Evolutionary conservation across 2,888 invertebrate genomes (phyloP).

Genomic region (Caenorhabditis virilis): DNA sequence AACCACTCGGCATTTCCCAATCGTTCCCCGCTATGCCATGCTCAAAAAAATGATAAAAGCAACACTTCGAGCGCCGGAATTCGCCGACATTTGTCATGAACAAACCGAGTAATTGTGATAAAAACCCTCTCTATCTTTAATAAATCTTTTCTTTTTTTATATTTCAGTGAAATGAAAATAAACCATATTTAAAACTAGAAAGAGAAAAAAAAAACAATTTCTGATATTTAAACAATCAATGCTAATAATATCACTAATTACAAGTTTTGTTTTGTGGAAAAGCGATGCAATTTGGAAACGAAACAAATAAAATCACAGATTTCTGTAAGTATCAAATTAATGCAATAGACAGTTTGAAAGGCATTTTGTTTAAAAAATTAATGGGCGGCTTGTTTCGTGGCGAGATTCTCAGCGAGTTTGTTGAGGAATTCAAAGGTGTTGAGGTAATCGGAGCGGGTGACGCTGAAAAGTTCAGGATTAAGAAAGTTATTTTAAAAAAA

Average conservation of each 20-base stretch:
- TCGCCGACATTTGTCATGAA: constrained; percentile 94
- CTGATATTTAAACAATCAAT: not conserved
- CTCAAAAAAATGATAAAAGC: constrained; percentile 96
- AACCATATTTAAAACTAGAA: not conserved
- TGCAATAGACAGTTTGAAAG: too few relatives aligned
- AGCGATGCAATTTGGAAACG: not conserved
- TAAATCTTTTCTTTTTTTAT: constrained; percentile 4
- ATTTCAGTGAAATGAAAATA: not conserved
- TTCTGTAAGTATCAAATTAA: not conserved
- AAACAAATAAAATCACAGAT: not conserved
- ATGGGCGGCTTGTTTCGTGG: constrained; percentile 63
- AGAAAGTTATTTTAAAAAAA: too few relatives aligned
- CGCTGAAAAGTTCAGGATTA: constrained; percentile 72
- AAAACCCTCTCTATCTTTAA: too few relatives aligned
- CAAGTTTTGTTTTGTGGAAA: constrained; percentile 1
- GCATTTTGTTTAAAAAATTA: too few relatives aligned
- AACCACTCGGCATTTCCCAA: constrained; percentile 60
- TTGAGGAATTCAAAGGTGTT: constrained; percentile 97
- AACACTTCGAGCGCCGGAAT: constrained; percentile 91
- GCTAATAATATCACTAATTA: not conserved
- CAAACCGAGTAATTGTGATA: constrained; percentile 75
- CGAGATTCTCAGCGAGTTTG: constrained; percentile 87
- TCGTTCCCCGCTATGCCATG: constrained; percentile 81
- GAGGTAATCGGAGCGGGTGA: constrained; percentile 82
- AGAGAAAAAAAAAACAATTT: not conserved